Evolutionary conservation across 35 echinoderm and acorn worm genomes (phyloP), one percentile per base, ranked within the genome.

Genomic region (Heliocidaris tuberculata): DNA sequence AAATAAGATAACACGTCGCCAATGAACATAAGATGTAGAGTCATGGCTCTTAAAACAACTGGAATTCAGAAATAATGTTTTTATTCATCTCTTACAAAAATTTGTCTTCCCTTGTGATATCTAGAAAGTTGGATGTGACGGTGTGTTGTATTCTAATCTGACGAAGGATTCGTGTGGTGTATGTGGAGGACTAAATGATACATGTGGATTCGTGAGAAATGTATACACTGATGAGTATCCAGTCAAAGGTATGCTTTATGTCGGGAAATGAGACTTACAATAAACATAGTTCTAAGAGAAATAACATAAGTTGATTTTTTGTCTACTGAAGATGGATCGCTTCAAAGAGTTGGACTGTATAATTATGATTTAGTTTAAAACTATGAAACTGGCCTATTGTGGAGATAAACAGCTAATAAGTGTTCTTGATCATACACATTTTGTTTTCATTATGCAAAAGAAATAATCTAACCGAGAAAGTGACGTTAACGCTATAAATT

Each of bases 121-220:
- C 13, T 85, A 97, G 97, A 95, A 49, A 85, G 95, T 97, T 54
- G 97, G 97, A 60, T 97, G 97, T 87, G 97, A 97, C 19, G 94
- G 94, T 30, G 94, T 15, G 11, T 31, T 97, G 5, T 65, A 96
- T 49, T 97, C 97, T 17, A 93, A 86, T n/a, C 24, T 88, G 27
- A 71, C 31, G 5, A 60, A 54, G 32, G 97, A 97, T 60, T 32
- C 54, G 24, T 97, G 97, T 71, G 97, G 97, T 86, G 95, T 95
- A 1, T 97, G 97, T 49, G 97, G 95, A 65, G 97, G 97, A 49
- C 59, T 27, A 7, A 97, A 97, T 90, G 56, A 94, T 48, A 96
- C 97, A 31, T 97, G 97, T 92, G 97, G 97, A 31, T 70, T 92
- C 19, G 94, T 97, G 27, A 71, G 86, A 27, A 91, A 94, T 0